These are phyloP conservation scores for Dallia pectoralis DNA, from an alignment of 2,797 vertebrate species.

Conservation along the genomic window DNA sequence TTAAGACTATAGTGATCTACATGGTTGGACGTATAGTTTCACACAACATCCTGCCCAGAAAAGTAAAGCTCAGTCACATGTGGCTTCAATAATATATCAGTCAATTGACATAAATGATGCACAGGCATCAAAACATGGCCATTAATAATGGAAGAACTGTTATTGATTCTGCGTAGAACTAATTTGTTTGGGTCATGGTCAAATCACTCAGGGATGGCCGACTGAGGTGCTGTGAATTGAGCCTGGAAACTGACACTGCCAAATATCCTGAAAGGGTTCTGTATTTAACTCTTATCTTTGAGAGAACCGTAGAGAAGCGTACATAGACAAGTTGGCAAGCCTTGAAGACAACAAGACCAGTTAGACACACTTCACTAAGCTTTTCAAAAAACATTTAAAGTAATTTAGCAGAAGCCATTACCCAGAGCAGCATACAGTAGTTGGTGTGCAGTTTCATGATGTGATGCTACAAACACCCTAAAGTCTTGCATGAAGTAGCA, in stretches of 20 bases:
- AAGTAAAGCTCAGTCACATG: not conserved
- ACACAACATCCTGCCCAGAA: not conserved
- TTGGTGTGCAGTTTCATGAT: not conserved
- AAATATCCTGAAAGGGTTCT: constrained; percentile 5
- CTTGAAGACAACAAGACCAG: constrained; percentile 18
- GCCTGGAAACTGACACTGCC: not conserved
- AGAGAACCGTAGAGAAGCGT: constrained; percentile 8
- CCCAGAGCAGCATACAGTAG: too few relatives aligned
- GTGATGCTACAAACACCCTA: constrained; percentile 39
- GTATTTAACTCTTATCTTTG: constrained; percentile 13
- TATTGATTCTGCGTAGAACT: constrained; percentile 49
- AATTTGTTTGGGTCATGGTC: constrained; percentile 26
- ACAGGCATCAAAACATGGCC: constrained; percentile 51
- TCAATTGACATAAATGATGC: constrained; percentile 45
- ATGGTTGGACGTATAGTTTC: too few relatives aligned
- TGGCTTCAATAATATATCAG: constrained; percentile 54
- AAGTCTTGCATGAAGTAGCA: constrained; percentile 44
- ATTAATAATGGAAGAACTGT: constrained; percentile 57
- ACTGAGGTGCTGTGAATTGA: not conserved
- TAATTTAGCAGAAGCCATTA: too few relatives aligned
- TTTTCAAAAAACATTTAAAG: too few relatives aligned
- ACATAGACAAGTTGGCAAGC: constrained; percentile 42
- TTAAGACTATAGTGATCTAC: too few relatives aligned
- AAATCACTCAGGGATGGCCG: constrained; percentile 28
- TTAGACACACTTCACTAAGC: constrained; percentile 11